These are phyloP conservation scores for Acleris sparsana DNA, from an alignment of 2,888 invertebrate genomes.

Conservation along the genomic window DNA sequence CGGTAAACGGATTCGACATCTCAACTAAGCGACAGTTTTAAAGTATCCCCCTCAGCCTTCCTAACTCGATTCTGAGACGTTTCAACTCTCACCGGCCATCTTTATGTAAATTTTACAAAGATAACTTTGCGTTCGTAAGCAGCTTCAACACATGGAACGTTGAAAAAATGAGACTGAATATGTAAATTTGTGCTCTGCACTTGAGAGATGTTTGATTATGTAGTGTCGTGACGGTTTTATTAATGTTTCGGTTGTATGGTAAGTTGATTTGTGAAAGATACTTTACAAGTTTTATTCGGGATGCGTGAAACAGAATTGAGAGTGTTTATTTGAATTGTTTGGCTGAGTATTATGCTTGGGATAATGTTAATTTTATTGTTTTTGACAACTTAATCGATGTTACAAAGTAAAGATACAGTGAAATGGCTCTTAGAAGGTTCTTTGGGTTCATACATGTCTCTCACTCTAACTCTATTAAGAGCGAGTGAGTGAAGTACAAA, in stretches of 20 bases:
- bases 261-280: conserved; percentile 57
- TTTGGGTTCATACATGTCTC: too few relatives aligned
- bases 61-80: conserved; percentile 79
- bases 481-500: too few relatives aligned
- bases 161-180: conserved; percentile 38
- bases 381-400: too few relatives aligned
- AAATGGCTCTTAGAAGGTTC: too few relatives aligned
- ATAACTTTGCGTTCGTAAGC: conserved; percentile 53
- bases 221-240: conserved; percentile 69
- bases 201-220: conserved; percentile 62
- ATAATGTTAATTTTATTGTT: too few relatives aligned
- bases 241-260: conserved; percentile 57
- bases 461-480: too few relatives aligned
- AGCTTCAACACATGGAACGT: conserved; percentile 43
- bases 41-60: conserved; percentile 66
- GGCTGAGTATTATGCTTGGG: neutral
- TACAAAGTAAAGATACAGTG: too few relatives aligned
- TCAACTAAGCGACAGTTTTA: conserved; percentile 82
- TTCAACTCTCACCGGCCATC: conserved; percentile 69
- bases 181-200: conserved; percentile 46
- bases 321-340: conserved; percentile 5
- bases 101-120: conserved; percentile 78
- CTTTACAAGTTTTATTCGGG: conserved; percentile 23
- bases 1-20: conserved; percentile 78
- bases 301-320: conserved; percentile 23